These are phyloP conservation scores for Capricornis sumatraensis DNA, from an alignment of 2,113 vertebrate genomes.

Conservation along the genomic window DNA sequence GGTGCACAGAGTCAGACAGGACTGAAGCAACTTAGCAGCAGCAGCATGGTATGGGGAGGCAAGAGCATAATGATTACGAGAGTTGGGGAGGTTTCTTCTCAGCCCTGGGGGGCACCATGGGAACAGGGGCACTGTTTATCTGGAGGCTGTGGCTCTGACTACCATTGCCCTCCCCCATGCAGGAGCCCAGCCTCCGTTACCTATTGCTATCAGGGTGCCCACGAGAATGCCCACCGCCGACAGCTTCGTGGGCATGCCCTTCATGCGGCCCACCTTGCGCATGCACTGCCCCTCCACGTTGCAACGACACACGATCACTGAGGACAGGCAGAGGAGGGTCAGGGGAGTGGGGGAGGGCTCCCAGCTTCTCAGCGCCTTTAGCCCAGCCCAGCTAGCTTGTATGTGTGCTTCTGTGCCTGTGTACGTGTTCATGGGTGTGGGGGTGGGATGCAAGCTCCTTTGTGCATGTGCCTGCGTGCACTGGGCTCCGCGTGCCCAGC, in stretches of 20 bases:
- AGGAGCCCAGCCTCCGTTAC: conserved; percentile 12
- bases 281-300: conserved; percentile 82
- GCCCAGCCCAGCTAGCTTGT: background rate
- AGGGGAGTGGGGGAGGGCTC: background rate
- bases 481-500: background rate
- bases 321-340: background rate
- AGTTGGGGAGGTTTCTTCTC: background rate
- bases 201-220: conserved; percentile 73
- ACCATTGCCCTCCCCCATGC: fast-evolving
- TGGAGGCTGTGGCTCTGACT: background rate
- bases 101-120: background rate
- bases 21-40: too few relatives aligned
- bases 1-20: too few relatives aligned
- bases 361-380: background rate
- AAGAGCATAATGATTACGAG: background rate
- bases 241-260: conserved; percentile 86
- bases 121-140: background rate
- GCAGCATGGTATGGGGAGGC: background rate
- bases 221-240: conserved; percentile 83
- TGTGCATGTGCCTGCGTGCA: background rate
- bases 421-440: too few relatives aligned
- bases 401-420: background rate
- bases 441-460: background rate
- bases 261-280: conserved; percentile 81
- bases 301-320: conserved; percentile 86